Evolutionary conservation across 2,113 vertebrate species (phyloP).

Genomic region (Ochotona curzoniae): DNA sequence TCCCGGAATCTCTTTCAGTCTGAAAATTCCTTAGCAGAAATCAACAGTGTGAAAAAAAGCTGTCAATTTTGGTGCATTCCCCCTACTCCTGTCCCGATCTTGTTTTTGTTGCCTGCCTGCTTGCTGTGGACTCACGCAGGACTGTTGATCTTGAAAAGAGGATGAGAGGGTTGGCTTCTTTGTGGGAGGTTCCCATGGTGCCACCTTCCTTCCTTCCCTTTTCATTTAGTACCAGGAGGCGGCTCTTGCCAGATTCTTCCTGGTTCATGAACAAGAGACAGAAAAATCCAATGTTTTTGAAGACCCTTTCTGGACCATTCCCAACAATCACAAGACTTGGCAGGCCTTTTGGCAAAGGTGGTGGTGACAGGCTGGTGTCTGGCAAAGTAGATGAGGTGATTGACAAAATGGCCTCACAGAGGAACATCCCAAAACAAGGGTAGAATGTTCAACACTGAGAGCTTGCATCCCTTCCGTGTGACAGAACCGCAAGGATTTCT

Average conservation of each 20-base stretch:
- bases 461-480: not conserved
- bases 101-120: not conserved
- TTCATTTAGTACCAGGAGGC: constrained; percentile 48
- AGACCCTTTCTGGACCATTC: constrained; percentile 63
- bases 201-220: constrained; percentile 60
- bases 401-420: constrained; percentile 27
- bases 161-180: constrained; percentile 1
- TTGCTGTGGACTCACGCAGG: not conserved
- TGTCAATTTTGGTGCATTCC: not conserved
- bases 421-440: constrained; percentile 31
- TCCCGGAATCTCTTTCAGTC: not conserved
- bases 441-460: constrained; percentile 25
- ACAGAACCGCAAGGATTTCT: constrained; percentile 6
- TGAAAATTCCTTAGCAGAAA: constrained; percentile 25
- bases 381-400: constrained; percentile 43
- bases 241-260: constrained; percentile 49
- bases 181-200: constrained; percentile 9
- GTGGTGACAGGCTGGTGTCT: constrained; percentile 39
- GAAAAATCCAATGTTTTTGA: constrained; percentile 63
- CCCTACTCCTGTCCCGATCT: not conserved
- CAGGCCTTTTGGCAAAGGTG: constrained; percentile 63
- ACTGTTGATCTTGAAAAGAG: not conserved
- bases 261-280: constrained; percentile 59
- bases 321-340: constrained; percentile 49
- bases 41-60: not conserved